Evolutionary conservation across 2,797 vertebrate genomes (phyloP).

Genomic region (Carduelis carduelis): DNA sequence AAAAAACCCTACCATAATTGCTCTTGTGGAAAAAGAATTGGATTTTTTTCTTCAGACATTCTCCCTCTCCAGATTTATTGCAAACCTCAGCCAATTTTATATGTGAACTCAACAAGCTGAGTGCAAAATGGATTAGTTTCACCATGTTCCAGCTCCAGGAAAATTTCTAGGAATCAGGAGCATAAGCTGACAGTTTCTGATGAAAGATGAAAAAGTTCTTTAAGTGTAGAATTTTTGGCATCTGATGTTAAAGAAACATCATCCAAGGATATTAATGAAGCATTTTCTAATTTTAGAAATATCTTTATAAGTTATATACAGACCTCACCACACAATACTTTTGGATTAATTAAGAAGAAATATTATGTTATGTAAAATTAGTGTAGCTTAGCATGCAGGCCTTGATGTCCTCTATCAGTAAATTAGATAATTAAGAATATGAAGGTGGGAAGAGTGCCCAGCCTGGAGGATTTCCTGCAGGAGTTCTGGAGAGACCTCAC

Average conservation of each 20-base stretch:
- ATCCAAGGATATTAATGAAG: background rate
- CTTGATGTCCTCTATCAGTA: background rate
- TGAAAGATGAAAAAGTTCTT: background rate
- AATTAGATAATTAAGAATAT: background rate
- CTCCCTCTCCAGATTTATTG: background rate
- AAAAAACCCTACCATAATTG: background rate
- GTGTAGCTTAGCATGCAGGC: background rate
- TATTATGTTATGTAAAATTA: conserved; percentile 5
- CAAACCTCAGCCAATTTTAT: background rate
- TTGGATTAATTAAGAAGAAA: conserved; percentile 12
- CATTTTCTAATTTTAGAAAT: conserved; percentile 5
- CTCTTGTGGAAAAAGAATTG: background rate
- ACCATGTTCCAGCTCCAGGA: background rate
- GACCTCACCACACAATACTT: background rate
- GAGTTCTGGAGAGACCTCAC: background rate
- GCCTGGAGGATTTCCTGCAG: background rate
- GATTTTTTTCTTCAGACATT: background rate
- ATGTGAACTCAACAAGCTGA: background rate
- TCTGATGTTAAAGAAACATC: background rate
- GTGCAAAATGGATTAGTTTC: background rate
- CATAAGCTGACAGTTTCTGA: background rate
- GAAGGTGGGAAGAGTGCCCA: conserved; percentile 11
- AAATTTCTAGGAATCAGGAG: conserved; percentile 23
- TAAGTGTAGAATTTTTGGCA: background rate
- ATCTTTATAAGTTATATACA: background rate